Conservation (phyloP, 2,797 vertebrate genomes). For the Ataeniobius toweri region DNA sequence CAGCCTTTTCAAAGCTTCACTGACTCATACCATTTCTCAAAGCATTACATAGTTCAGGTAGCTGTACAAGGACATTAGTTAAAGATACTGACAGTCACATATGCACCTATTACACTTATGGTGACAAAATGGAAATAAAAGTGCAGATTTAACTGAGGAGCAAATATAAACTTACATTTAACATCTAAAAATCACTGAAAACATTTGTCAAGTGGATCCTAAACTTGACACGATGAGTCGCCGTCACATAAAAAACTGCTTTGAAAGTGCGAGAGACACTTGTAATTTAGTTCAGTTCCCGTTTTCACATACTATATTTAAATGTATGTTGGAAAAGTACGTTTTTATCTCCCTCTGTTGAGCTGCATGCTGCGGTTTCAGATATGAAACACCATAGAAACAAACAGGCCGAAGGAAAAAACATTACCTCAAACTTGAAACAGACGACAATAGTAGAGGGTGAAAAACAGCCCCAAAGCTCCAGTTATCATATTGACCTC, state of each 20-base stretch:
- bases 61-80: background rate
- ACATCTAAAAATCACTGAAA: background rate
- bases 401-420: constrained; percentile 47
- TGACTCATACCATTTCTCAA: constrained; percentile 21
- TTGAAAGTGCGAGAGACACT: background rate
- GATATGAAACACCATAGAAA: constrained; percentile 54
- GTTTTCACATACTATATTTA: constrained; percentile 1
- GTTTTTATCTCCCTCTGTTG: constrained; percentile 20
- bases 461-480: constrained; percentile 57
- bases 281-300: background rate
- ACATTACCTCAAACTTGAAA: constrained; percentile 50
- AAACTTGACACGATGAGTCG: background rate
- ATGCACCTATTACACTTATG: background rate
- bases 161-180: background rate
- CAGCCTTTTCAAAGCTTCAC: constrained; percentile 34
- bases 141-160: background rate
- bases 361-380: constrained; percentile 28
- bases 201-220: background rate
- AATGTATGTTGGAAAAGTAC: background rate
- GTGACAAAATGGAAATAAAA: constrained; percentile 1
- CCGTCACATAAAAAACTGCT: background rate
- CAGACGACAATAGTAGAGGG: constrained; percentile 23
- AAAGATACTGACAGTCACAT: constrained; percentile 16
- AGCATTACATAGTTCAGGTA: background rate
- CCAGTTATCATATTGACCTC: constrained; percentile 70